Evolutionary conservation across 1,140 invertebrate genomes (phyloP), one percentile per base, ranked within the genome.

Genomic region (Lasioglossum albipes): DNA sequence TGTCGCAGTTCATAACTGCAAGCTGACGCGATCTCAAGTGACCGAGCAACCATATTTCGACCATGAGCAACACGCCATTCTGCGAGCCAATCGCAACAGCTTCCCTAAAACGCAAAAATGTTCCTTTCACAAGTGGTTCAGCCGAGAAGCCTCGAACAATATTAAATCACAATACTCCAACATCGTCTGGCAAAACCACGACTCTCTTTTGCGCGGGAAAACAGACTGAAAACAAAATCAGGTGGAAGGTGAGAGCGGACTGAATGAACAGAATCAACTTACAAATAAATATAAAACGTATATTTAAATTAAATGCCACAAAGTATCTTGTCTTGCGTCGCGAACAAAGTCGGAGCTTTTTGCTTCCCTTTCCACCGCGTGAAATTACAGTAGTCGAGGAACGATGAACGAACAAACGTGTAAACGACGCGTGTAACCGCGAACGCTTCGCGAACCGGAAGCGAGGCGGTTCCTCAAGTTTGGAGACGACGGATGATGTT

Each of bases 241-340:
- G n/a, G 5, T 81, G 52, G 57, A 75, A 72, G 74, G 66, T 85
- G 59, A 68, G 49, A 75, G 45, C 65, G 73, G 82, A 85, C 71
- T 49, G 72, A 86, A 86, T 80, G 61, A 86, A 84, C 73, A 83
- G 67, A 87, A 83, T 81, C 66, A 62, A 77, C 79, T 83, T 88
- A 88, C 78, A 89, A 89, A 89, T 89, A 89, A 89, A 89, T 89
- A 89, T 85, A 89, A 89, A 88, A 89, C 79, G 80, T 88, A 87
- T 89, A 89, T 88, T 88, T 88, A 85, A 88, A 88, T 88, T 89
- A 89, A 89, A 89, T 89, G 88, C 87, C 85, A 88, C 88, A 89
- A 88, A 87, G 80, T 87, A 79, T 82, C 62, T 79, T 77, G 69
- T 74, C 78, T 79, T 84, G 66, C 65, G 67, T 74, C 67, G 68